phyloP scores from a whole-genome alignment of 2,113 vertebrate genomes.

The Pedionomus torquatus region DNA sequence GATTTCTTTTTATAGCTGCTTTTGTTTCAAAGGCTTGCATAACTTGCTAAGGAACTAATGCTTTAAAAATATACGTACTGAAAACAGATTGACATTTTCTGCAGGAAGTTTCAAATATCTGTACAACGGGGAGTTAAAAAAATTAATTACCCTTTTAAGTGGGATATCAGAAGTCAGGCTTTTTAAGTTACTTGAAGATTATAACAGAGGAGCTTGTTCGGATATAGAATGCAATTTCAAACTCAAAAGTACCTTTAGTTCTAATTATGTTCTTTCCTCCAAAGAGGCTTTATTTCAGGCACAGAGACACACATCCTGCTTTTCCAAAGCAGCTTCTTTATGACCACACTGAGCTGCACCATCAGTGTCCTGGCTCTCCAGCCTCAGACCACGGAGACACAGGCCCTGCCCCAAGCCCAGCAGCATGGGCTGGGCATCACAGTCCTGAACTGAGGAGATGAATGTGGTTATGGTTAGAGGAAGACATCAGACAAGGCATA shows the following conservation, averaged over 20 bases:
- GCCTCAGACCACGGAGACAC: not conserved
- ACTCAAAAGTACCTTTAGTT: not conserved
- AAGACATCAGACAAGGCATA: not conserved
- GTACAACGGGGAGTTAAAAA: not conserved
- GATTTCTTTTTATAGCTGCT: slow-evolving; percentile 15
- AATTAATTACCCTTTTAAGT: slow-evolving; percentile 32
- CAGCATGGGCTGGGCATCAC: not conserved
- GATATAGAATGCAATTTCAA: slow-evolving; percentile 4
- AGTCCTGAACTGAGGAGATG: not conserved
- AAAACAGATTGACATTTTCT: slow-evolving; percentile 43
- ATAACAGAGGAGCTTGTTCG: slow-evolving; percentile 11
- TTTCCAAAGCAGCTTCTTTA: not conserved
- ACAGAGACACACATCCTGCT: not conserved
- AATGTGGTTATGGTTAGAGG: fast-evolving
- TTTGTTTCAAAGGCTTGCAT: slow-evolving; percentile 41
- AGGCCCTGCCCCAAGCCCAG: fast-evolving
- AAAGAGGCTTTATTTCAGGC: not conserved
- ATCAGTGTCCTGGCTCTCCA: not conserved
- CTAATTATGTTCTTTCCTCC: not conserved
- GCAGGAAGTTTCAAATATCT: slow-evolving; percentile 23
- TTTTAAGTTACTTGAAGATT: not conserved
- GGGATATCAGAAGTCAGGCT: not conserved
- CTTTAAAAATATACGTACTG: not conserved
- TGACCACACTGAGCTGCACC: not conserved
- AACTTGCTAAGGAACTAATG: not conserved